Evolutionary conservation across 1,140 invertebrate species (phyloP).

Genomic region (Propsilocerus akamusi): DNA sequence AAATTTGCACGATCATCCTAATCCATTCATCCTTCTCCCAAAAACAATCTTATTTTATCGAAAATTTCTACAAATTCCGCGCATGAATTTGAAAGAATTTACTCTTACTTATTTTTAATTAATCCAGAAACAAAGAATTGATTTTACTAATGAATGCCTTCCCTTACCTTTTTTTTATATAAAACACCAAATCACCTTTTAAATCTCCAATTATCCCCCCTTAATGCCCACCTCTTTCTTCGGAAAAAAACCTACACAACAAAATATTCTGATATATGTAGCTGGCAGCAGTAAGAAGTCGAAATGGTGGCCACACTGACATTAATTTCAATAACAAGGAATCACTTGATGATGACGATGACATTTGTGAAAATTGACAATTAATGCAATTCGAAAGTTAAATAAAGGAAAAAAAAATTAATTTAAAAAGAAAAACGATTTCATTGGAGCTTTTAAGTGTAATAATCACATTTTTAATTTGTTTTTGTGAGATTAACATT

Average conservation of each 20-base stretch:
- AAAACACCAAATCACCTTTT: background rate
- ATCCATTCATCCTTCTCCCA: too few species aligned
- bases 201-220: too few species aligned
- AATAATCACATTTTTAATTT: too few species aligned
- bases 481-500: too few species aligned
- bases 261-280: background rate
- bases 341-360: background rate
- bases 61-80: too few species aligned
- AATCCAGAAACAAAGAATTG: background rate
- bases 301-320: background rate
- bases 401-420: too few species aligned
- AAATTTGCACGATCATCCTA: too few species aligned
- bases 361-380: slow-evolving; percentile 1
- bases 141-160: background rate
- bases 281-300: background rate
- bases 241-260: background rate
- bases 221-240: background rate
- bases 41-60: too few species aligned
- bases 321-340: slow-evolving; percentile 1
- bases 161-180: background rate
- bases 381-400: too few species aligned
- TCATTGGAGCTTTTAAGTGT: too few species aligned
- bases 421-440: too few species aligned
- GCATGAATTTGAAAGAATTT: background rate
- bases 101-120: background rate